A percentile compares a stretch with the other conserved stretches of the same genome.
Evolutionary conservation across 2,113 vertebrate genomes (phyloP).

Genomic region (Phrynosoma blainvillii): DNA sequence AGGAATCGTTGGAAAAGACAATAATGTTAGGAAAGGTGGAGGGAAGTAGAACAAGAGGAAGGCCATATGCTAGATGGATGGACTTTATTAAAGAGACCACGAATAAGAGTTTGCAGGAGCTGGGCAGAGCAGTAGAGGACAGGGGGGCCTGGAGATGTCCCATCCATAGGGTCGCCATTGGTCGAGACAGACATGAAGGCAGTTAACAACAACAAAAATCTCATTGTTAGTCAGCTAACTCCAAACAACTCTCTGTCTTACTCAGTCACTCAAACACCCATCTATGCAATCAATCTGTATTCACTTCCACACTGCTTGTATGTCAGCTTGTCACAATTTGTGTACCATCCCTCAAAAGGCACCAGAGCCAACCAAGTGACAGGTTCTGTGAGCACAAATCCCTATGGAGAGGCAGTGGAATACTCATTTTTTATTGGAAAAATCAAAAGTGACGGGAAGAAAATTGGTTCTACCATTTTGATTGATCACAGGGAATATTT

Average conservation of each 20-base stretch:
- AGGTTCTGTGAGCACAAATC: constrained; percentile 49
- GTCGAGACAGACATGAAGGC: too few relatives aligned
- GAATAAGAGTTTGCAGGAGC: too few relatives aligned
- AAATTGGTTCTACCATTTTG: constrained; percentile 60
- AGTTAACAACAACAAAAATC: too few relatives aligned
- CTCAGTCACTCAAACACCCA: background rate
- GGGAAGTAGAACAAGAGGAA: too few relatives aligned
- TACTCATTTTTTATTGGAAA: constrained; percentile 57
- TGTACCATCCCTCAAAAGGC: constrained; percentile 31
- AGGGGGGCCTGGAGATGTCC: too few relatives aligned
- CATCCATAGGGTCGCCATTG: too few relatives aligned
- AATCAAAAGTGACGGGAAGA: constrained; percentile 64
- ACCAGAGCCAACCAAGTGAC: background rate
- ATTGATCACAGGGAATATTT: constrained; percentile 66
- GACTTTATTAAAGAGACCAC: too few relatives aligned
- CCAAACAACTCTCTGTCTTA: background rate
- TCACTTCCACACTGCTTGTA: constrained; percentile 44
- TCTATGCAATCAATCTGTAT: constrained; percentile 43
- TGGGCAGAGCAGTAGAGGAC: too few relatives aligned
- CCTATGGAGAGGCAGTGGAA: constrained; percentile 35
- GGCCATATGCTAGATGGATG: too few relatives aligned
- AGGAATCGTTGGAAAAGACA: too few relatives aligned
- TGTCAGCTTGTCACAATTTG: constrained; percentile 35
- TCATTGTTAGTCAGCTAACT: background rate
- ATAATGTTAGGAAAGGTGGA: too few relatives aligned